Base-by-base conservation (phyloP, 1,140 invertebrate genomes). In the Archivesica marissinica region DNA sequence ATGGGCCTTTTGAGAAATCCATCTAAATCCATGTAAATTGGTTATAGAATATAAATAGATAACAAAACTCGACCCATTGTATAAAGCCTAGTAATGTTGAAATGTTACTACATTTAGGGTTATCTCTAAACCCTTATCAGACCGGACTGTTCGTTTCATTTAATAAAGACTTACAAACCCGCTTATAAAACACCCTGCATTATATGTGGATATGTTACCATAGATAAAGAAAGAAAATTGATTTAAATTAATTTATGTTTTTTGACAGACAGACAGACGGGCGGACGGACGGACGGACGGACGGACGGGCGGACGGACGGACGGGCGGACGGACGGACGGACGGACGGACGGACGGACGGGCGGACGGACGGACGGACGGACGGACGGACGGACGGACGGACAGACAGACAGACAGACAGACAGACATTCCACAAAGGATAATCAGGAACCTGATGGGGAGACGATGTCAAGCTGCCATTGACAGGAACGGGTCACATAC, bases 31-130 rank as follows among this genome's bases (percentile, higher is more conserved):
- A 44, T 44, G 6, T 23, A 33, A 50, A 50, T 33, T 28, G 15
- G 41, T 13, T 17, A 30, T 4, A 11, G 6, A 4, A 50, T 47
- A 41, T 41, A 72, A 28, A 72, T 47, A 70, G 38, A 47, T 72
- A 47, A 47, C 59, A 64, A 72, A 72, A 50, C 68, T n/a, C 39
- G 0, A 4, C 68, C 17, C 20, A 72, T 72, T 72, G 68, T 72
- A 47, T 28, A 20, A 50, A 33, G 25, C 68, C 35, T 72, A 30
- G 68, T 47, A 47, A 72, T 72, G n/a, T 30, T 28, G 68, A 33
- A 3, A 72, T 72, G 17, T 50, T 47, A 47, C 68, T 72, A 64
- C 33, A 35, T 64, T 25, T 25, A 25, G 59, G 59, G 30, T 64
- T 64, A 64, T 64, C 59, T 64, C 20, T 33, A 9, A n/a, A 7